These are phyloP conservation scores for Spheniscus humboldti DNA, from an alignment of 2,797 vertebrate genomes.

Conservation along the genomic window DNA sequence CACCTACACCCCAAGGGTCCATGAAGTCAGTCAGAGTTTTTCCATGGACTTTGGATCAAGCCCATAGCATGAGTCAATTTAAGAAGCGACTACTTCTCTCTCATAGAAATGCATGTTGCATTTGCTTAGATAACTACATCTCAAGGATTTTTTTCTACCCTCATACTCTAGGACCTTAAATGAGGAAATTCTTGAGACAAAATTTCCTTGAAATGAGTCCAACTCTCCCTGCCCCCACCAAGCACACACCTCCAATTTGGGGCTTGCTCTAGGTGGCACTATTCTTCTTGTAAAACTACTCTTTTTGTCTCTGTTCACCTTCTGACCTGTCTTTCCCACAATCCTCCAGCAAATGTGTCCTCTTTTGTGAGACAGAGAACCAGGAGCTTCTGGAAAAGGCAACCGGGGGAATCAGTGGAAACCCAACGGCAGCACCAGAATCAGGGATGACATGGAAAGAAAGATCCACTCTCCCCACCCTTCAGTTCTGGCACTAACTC, in stretches of 20 bases:
- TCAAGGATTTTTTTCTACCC: background rate
- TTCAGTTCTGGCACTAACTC: background rate
- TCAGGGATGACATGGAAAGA: background rate
- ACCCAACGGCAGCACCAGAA: background rate
- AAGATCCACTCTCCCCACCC: background rate
- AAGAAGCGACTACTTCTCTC: conserved; percentile 9
- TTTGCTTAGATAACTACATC: background rate
- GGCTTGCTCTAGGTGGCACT: background rate
- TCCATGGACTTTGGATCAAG: conserved; percentile 25
- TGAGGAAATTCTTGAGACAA: background rate
- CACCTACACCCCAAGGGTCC: conserved; percentile 32
- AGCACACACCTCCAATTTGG: background rate
- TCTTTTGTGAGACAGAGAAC: background rate
- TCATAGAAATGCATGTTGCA: background rate
- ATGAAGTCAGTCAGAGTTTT: conserved; percentile 40
- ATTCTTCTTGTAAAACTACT: background rate
- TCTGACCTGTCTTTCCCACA: background rate
- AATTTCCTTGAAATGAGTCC: background rate
- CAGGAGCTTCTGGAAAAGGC: background rate
- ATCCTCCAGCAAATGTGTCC: background rate
- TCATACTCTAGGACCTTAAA: background rate
- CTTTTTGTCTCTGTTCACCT: background rate
- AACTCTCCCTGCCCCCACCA: background rate
- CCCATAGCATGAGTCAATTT: conserved; percentile 44
- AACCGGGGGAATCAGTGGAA: background rate